phyloP scores from a whole-genome alignment of 1,140 invertebrate genomes.

The Cepaea nemoralis region DNA sequence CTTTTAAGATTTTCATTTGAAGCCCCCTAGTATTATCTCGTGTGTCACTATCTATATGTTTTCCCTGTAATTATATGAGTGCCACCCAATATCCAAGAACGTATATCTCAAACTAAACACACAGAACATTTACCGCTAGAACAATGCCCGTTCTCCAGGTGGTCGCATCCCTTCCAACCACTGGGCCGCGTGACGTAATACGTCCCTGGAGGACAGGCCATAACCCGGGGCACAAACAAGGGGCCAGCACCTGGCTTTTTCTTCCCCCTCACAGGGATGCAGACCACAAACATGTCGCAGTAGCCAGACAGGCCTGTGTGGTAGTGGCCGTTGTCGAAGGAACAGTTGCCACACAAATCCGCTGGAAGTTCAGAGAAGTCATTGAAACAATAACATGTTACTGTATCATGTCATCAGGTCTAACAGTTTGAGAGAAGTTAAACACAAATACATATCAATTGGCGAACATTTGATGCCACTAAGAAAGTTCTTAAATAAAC shows the following conservation, averaged over 20 bases:
- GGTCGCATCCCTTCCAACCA: slow-evolving; percentile 21
- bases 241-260: background rate
- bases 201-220: slow-evolving; percentile 38
- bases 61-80: too few species aligned
- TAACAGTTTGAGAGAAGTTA: too few species aligned
- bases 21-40: too few species aligned
- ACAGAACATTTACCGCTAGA: background rate
- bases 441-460: too few species aligned
- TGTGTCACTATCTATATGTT: too few species aligned
- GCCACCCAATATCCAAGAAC: too few species aligned
- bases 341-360: slow-evolving; percentile 23
- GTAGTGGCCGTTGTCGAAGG: slow-evolving; percentile 35
- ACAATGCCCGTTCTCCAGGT: slow-evolving; percentile 13
- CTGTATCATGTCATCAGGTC: too few species aligned
- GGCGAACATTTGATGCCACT: too few species aligned
- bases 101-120: too few species aligned
- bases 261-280: background rate
- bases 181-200: slow-evolving; percentile 24
- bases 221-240: slow-evolving; percentile 16
- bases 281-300: slow-evolving; percentile 39
- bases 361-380: background rate
- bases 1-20: too few species aligned
- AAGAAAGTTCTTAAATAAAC: too few species aligned
- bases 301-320: slow-evolving; percentile 26
- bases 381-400: too few species aligned